Evolutionary conservation across 2,113 vertebrate genomes (phyloP).

Genomic region (Corythaixoides concolor): DNA sequence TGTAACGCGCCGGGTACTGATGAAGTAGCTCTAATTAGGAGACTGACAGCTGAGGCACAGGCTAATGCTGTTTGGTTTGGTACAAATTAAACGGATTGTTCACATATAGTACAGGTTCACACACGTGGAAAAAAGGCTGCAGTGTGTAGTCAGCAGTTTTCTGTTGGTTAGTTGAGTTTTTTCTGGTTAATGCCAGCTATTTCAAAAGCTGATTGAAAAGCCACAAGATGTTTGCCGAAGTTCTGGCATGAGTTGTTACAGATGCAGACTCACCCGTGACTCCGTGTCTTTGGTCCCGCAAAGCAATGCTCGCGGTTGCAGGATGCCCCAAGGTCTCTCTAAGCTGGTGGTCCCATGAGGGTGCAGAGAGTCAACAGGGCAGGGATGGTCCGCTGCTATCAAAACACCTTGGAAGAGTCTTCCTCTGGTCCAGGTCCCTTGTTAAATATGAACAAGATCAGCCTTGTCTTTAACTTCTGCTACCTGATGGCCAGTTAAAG

Average conservation of each 20-base stretch:
- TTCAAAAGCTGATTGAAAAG: neutral
- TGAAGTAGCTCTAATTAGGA: neutral
- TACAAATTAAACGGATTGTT: neutral
- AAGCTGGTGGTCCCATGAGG: neutral
- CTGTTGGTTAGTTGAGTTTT: neutral
- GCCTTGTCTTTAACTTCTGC: neutral
- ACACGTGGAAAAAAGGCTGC: neutral
- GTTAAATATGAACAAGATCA: neutral
- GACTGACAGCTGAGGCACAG: neutral
- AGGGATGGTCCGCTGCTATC: neutral
- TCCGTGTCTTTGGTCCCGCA: fast-evolving
- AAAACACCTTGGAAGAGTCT: neutral
- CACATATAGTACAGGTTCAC: neutral
- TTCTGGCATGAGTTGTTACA: neutral
- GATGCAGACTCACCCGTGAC: neutral
- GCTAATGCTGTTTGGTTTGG: neutral
- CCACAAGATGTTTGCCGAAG: neutral
- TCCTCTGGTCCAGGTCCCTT: neutral
- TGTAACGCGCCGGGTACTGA: neutral
- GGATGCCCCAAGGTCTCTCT: neutral
- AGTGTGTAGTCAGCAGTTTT: neutral
- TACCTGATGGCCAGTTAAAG: neutral
- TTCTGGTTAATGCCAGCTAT: neutral
- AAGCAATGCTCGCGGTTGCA: neutral
- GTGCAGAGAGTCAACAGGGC: neutral